Conservation (phyloP, 2,797 vertebrate genomes). For the Xyrichtys novacula region DNA sequence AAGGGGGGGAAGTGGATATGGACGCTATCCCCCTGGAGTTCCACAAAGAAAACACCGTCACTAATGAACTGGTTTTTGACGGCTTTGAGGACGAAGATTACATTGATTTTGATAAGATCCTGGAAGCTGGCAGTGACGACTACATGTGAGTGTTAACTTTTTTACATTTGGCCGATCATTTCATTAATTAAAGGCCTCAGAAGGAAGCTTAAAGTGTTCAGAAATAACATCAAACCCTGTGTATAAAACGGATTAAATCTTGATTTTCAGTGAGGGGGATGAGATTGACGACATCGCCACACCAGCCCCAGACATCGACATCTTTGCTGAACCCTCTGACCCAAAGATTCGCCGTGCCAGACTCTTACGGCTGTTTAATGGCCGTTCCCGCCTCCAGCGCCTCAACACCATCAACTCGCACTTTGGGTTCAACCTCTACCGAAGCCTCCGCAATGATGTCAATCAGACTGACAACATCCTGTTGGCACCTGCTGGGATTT, state of each 20-base stretch:
- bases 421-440: slow-evolving; percentile 94
- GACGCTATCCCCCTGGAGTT: slow-evolving; percentile 84
- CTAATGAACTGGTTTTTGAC: slow-evolving; percentile 90
- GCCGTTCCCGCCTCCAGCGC: slow-evolving; percentile 93
- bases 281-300: slow-evolving; percentile 89
- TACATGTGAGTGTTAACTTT: slow-evolving; percentile 72
- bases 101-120: slow-evolving; percentile 90
- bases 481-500: slow-evolving; percentile 95
- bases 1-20: slow-evolving; percentile 61
- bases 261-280: slow-evolving; percentile 81
- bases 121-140: slow-evolving; percentile 85
- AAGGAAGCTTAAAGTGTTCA: background rate
- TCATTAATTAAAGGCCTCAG: background rate
- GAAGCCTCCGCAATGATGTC: slow-evolving; percentile 87
- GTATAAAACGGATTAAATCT: too few relatives aligned
- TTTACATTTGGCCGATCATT: background rate
- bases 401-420: slow-evolving; percentile 91
- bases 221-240: background rate
- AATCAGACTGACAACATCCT: slow-evolving; percentile 92
- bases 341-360: slow-evolving; percentile 86
- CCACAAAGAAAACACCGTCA: slow-evolving; percentile 95
- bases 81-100: slow-evolving; percentile 96
- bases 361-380: slow-evolving; percentile 90
- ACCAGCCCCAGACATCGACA: slow-evolving; percentile 85
- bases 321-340: slow-evolving; percentile 83